Evolutionary conservation across 2,797 vertebrate genomes (phyloP), one percentile per base, ranked within the genome.

Genomic region (Artibeus lituratus): DNA sequence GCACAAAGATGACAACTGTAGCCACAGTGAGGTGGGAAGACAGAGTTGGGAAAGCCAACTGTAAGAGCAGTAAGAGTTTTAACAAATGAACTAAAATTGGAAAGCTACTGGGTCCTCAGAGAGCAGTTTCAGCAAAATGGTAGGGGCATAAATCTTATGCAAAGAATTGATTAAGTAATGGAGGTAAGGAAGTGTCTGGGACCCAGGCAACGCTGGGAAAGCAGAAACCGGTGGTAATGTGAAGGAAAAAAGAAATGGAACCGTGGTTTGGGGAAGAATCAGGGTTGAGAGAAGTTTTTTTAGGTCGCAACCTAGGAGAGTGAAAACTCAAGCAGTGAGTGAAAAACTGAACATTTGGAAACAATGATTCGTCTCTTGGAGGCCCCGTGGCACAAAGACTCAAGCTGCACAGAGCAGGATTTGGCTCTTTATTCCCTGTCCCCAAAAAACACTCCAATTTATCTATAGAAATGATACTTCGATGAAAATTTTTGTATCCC

Each of bases 11-110:
- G 32, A 69, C 67, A 78, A 16, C 73, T 51, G 26, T 14, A 78
- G 89, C 35, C 39, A 72, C 0, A 42, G 29, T 21, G 22, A 29
- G 11, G 42, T 62, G 16, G 67, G 11, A 39, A 9, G 16, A 37
- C 2, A 76, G 39, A 37, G 19, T 47, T 9, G 5, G 7, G 11
- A 51, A 39, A 53, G 59, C 12, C 26, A 37, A 53, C 24, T 7
- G 0, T 26, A 22, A 74, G 16, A 86, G 51, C 21, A 29, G 5
- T 10, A n/a, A 87, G 37, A 82, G 18, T 35, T 49, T 55, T 53
- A 90, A 84, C 14, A 90, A 69, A 51, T 37, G 70, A 72, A 42
- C 67, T 83, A 14, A 62, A 82, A 65, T 39, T 16, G 74, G 65
- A 80, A 70, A 47, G 32, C 42, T 62, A 18, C 65, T 21, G 10